Percentiles rank a stretch among this genome's conserved stretches.
Conservation (phyloP, 2,888 invertebrate species). For the Adelognathus sp. region DNA sequence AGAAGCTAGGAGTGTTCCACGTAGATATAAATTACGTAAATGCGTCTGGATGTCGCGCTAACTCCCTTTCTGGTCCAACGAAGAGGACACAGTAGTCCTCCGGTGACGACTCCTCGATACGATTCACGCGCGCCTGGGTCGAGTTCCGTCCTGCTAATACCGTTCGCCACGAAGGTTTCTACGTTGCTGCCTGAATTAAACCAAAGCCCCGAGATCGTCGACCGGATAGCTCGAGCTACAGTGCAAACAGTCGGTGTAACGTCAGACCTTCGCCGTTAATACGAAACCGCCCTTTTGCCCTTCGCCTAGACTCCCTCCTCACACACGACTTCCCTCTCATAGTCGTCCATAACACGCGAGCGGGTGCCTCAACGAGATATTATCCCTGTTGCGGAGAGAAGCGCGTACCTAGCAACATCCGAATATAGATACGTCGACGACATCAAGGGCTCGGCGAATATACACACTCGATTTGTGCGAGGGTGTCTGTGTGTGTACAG, state of each 20-base stretch:
- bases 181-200: conserved; percentile 49
- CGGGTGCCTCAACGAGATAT: conserved; percentile 43
- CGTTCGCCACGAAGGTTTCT: not conserved
- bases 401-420: not conserved
- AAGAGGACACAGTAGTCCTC: conserved; percentile 31
- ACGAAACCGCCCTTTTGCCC: conserved; percentile 9
- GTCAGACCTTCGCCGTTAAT: conserved; percentile 19
- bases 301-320: not conserved
- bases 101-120: conserved; percentile 55
- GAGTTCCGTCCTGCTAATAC: conserved; percentile 40
- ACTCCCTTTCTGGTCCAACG: conserved; percentile 13
- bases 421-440: not conserved
- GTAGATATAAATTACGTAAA: conserved; percentile 53
- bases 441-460: conserved; percentile 30
- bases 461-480: too few relatives aligned
- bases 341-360: conserved; percentile 33
- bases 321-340: conserved; percentile 32
- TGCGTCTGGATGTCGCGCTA: conserved; percentile 30
- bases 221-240: conserved; percentile 40
- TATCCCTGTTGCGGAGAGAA: conserved; percentile 21
- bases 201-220: conserved; percentile 53
- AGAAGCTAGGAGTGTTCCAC: conserved; percentile 19
- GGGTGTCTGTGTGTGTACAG: not conserved
- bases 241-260: conserved; percentile 21
- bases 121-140: conserved; percentile 51